Base-by-base conservation (phyloP, 2,113 vertebrate genomes). In the Recurvirostra avosetta region DNA sequence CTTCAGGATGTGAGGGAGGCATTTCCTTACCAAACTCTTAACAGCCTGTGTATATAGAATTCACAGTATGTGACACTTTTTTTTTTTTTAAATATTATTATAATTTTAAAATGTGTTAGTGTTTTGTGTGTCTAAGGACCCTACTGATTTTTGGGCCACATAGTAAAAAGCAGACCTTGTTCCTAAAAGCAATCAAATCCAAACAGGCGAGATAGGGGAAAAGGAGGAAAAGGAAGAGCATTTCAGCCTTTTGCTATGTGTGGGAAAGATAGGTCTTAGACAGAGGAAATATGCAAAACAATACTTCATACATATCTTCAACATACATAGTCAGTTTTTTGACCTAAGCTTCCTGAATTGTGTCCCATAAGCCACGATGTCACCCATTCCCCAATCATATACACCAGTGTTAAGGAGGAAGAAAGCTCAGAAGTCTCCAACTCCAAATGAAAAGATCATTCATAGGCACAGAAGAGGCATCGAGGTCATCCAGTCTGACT, bases 241-340 rank as follows among this genome's bases (percentile, higher is more conserved):
- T 52, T 61, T 66, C 26, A 61, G 3, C 21, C 15, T 74, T 85
- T 67, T 29, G 9, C 3, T 38, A n/a, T 32, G 3, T 34, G 38
- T 29, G 12, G 11, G 10, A 12, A 65, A 52, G 25, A 32, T 5
- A 49, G 5, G 7, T 63, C 6, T 78, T 11, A 70, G 21, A 15
- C 4, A 70, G 47, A 58, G 20, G 38, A 66, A 92, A 38, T 4
- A 12, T 3, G 1, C 3, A 76, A 66, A 83, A 14, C 2, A 32
- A 22, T 38, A 29, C 2, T 70, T 84, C 8, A 52, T 17, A 34
- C 5, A 3, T 25, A 23, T 22, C 8, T 70, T 82, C 11, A 19
- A 6, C 4, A 58, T 0, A 36, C 38, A 38, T 38, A 38, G 3
- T 36, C 7, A 12, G 1, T 0, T 59, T 76, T 78, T 66, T 34